Evolutionary conservation across 2,888 invertebrate species (phyloP).

Genomic region (Gymnoscelis rufifasciata): DNA sequence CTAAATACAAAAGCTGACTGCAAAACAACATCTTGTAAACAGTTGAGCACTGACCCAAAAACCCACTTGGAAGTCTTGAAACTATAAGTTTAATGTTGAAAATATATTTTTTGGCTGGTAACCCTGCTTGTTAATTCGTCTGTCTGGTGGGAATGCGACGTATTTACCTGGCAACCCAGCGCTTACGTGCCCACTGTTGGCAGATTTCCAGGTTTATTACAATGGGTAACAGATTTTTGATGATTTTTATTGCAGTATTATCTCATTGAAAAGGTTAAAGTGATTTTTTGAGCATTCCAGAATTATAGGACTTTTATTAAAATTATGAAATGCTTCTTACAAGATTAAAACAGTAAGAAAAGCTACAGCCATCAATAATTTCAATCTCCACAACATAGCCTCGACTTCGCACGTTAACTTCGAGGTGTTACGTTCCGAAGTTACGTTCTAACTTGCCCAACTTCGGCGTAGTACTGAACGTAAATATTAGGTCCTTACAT

Average conservation of each 20-base stretch:
- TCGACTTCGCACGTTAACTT: constrained; percentile 6
- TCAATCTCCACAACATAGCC: background rate
- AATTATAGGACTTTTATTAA: too few species aligned
- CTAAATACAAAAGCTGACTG: too few species aligned
- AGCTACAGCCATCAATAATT: background rate
- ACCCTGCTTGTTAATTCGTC: constrained; percentile 34
- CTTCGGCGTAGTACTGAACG: background rate
- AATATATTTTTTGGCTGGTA: constrained; percentile 29
- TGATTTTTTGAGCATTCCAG: too few species aligned
- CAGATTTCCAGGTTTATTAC: constrained; percentile 13
- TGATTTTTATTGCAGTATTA: too few species aligned
- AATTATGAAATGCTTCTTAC: too few species aligned
- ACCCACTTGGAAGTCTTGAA: background rate
- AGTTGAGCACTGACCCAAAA: constrained; percentile 9
- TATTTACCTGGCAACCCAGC: constrained; percentile 50
- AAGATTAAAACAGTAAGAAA: too few species aligned
- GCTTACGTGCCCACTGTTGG: constrained; percentile 24
- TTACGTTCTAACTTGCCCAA: constrained; percentile 15
- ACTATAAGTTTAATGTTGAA: constrained; percentile 19
- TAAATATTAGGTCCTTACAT: background rate
- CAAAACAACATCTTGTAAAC: too few species aligned
- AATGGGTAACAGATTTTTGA: constrained; percentile 11
- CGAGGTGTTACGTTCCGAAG: constrained; percentile 13
- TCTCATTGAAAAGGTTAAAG: too few species aligned
- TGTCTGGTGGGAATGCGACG: constrained; percentile 40